These are phyloP conservation scores for Salvator merianae DNA, from an alignment of 2,113 vertebrate species.

Conservation along the genomic window DNA sequence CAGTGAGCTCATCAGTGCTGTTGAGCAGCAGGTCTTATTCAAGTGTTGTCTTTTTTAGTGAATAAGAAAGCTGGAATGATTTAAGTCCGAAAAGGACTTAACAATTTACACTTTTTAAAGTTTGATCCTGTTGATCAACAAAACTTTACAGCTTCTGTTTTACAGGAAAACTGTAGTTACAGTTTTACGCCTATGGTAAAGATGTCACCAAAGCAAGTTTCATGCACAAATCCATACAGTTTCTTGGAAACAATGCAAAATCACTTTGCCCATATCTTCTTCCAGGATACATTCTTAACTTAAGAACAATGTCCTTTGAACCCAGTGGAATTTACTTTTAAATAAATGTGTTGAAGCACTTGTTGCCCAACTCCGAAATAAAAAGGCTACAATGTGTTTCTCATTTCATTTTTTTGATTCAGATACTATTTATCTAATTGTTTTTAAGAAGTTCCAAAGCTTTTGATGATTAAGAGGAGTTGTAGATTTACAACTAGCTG, in stretches of 20 bases:
- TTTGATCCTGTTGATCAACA: neutral
- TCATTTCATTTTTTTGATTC: neutral
- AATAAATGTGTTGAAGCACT: too few species aligned
- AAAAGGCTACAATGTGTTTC: neutral
- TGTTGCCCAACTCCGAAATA: neutral
- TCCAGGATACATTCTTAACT: too few species aligned
- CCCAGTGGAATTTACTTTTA: neutral
- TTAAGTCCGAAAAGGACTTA: neutral
- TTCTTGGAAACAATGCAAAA: too few species aligned
- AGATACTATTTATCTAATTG: neutral
- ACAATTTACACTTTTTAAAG: neutral
- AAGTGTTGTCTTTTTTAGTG: too few species aligned
- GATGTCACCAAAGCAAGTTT: too few species aligned
- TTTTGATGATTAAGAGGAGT: neutral
- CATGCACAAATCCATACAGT: too few species aligned
- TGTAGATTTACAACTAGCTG: neutral
- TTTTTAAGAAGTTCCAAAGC: neutral
- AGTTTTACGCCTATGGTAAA: neutral
- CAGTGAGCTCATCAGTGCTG: too few species aligned
- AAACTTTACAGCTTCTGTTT: neutral
- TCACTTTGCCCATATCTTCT: too few species aligned
- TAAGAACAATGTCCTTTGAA: neutral
- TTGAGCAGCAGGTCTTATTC: too few species aligned
- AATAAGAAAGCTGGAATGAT: neutral
- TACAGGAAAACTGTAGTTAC: neutral